Conservation (phyloP, 1,140 invertebrate species). For the Steinernema feltiae region DNA sequence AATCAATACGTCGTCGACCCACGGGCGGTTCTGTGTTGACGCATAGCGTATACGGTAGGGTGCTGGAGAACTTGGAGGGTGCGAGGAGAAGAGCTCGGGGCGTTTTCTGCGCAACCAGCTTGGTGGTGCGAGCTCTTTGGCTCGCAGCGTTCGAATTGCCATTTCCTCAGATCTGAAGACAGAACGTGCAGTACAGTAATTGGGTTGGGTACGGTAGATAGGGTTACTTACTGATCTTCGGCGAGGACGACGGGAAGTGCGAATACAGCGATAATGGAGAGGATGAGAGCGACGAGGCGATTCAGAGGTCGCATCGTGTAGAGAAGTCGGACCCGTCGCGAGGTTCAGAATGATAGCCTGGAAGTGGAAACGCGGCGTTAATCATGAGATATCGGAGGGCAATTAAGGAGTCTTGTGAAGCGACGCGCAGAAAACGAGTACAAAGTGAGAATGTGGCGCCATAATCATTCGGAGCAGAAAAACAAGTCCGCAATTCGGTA, state of each 20-base stretch:
- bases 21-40: background rate
- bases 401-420: background rate
- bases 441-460: background rate
- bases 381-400: too few species aligned
- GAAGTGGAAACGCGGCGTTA: too few species aligned
- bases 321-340: background rate
- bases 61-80: too few species aligned
- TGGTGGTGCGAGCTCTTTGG: background rate
- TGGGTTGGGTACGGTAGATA: background rate
- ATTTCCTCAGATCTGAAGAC: background rate
- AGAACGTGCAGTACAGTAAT: background rate
- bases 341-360: background rate
- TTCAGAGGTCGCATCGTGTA: background rate
- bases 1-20: background rate
- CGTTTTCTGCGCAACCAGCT: too few species aligned
- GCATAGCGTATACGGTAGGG: background rate
- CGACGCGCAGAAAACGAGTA: background rate
- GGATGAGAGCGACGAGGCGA: background rate
- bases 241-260: background rate
- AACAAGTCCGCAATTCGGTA: background rate
- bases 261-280: background rate
- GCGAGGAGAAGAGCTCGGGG: too few species aligned
- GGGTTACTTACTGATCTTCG: background rate
- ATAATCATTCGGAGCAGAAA: background rate
- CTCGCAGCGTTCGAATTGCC: background rate